Base-by-base conservation (phyloP, 1,140 invertebrate genomes). In the honey bee (Apis mellifera) region DNA sequence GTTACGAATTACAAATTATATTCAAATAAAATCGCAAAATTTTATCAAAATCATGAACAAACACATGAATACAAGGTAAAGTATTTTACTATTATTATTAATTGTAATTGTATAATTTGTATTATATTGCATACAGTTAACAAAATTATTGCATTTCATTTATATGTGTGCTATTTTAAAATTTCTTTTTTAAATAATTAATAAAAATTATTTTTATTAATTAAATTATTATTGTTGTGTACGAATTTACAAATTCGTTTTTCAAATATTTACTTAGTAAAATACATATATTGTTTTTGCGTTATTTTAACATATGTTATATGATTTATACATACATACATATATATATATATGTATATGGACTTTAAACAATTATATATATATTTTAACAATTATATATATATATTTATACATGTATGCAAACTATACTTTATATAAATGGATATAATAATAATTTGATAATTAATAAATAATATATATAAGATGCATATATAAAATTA, bases 21-120 rank as follows among this genome's bases (percentile, higher is more conserved):
- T 89, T 26, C 23, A 60, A 12, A 42, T 70, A 32, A 65, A 64
- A 59, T 68, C 89, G 8, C 84, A 70, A 83, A 87, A 57, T 62
- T 78, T 89, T 0, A 75, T 69, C n/a, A 91, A 89, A 83, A 73
- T 86, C 23, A 19, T 89, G 11, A 70, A 86, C 32, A 32, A 32
- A 32, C 32, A 32, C 21, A 48, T 78, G 1, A 87, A 89, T 75
- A 19, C 79, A 19, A 91, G 89, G 91, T 92, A 75, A 88, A 48
- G 9, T 19, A 66, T 13, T 54, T 8, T 9, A 13, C 4, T 23
- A 7, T 52, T 17, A 70, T 26, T 9, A 55, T 9, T 70, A 71
- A 26, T 48, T 64, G 2, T 52, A 50, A 17, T 42, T 42, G 32
- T 42, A 42, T 42, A 42, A 42, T 42, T 32, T 17, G 23, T 26